Base-by-base conservation (phyloP, 2,888 invertebrate genomes). In the Monochamus alternatus region DNA sequence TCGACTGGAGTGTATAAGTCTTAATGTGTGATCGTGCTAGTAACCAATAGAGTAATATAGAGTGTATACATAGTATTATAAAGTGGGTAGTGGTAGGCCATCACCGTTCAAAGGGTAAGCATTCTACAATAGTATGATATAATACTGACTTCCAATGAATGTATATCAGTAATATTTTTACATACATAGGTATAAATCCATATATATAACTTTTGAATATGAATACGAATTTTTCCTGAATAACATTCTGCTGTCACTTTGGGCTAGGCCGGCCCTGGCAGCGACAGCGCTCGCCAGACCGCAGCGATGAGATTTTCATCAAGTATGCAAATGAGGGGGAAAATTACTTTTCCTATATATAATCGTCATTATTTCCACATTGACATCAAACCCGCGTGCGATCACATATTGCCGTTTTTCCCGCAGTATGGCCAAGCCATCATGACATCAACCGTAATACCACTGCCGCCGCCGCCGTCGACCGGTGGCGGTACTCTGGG, bases 291-390 rank as follows among this genome's bases (percentile, higher is more conserved):
- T 66, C 52, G 52, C 66, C 66, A 66, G 52, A 52, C 66, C 38
- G 30, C 32, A 74, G 63, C 88, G 87, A 89, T 88, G 89, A 86
- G 87, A 89, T 88, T 89, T 89, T 89, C 89, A 89, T 89, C 88
- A 89, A 89, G 88, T 88, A 89, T 89, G 89, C 88, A 89, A 89
- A 89, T 89, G 88, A 89, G 86, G 87, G 88, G 85, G 89, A 89
- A 89, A 89, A 89, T 89, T 88, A 89, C 89, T 89, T 89, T 89
- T 89, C 89, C 89, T 87, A 89, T 89, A 71, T 71, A 89, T 89
- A 89, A 89, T 89, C 88, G 89, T 89, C 89, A 89, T 89, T 89
- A 89, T 89, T 89, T 89, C 87, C 87, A 85, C 89, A 89, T 89
- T 88, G 89, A 89, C 89, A 89, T 89, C 87, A 83, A 82, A 83